Evolutionary conservation across 2,888 invertebrate species (phyloP), one percentile per base, ranked within the genome.

Genomic region (Sinohyriopsis cumingii): DNA sequence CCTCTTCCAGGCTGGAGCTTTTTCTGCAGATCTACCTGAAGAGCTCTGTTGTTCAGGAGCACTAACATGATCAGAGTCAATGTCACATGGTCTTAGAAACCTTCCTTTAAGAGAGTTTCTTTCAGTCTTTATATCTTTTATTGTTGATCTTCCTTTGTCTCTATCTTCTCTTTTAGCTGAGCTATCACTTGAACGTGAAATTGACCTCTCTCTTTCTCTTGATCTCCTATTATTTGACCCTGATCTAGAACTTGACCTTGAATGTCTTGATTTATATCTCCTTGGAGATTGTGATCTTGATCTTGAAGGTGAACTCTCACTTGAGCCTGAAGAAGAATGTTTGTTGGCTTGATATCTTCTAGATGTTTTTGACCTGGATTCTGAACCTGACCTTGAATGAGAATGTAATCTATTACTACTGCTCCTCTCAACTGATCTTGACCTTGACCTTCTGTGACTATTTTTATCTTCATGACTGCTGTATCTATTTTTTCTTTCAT

Each of bases 1-100:
- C 73, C 84, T 84, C 69, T 74, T 82, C 83, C 82, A 84, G 22
- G 78, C 73, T 45, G 82, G 81, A 24, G 59, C 55, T 61, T 66
- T 67, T 18, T 57, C 54, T 55, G 67, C 55, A 25, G 65, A 67
- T n/a, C 45, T 55, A 59, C 25, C 5, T 65, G 65, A 55, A 59
- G 59, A 33, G 19, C 62, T 60, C 45, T 45, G 12, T 45, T 45
- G 45, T 15, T 45, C 45, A 45, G 15, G 12, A 45, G 45, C 45
- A 45, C 1, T 45, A 15, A 45, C 15, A 45, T 45, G 12, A 45
- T 45, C 45, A 45, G 45, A 45, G 12, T 45, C 45, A 45, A 45
- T 24, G 20, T 59, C 59, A 65, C 55, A 24, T 53, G 20, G 45
- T 59, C 20, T 28, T 28, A 54, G 33, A 60, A 33, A 54, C 28